These are phyloP conservation scores for Catocala fraxini DNA, from an alignment of 2,888 invertebrate species.

Conservation along the genomic window DNA sequence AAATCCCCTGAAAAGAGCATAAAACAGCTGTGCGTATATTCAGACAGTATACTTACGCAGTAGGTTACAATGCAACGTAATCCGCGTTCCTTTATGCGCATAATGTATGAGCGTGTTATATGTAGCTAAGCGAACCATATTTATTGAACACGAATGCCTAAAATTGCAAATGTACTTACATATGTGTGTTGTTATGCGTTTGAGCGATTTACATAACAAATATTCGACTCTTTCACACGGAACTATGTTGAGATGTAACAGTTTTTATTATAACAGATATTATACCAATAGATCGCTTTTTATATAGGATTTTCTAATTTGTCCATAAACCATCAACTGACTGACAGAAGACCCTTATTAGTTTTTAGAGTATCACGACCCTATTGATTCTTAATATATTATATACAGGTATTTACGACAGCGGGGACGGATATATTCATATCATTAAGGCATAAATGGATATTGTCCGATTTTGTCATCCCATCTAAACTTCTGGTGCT, in stretches of 20 bases:
- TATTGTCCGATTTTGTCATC: background rate
- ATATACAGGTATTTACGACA: no score
- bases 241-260: background rate
- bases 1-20: no score
- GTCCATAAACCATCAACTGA: no score
- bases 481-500: background rate
- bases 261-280: no score
- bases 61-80: background rate
- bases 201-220: conserved; percentile 30
- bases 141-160: conserved; percentile 17
- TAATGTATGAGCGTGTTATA: conserved; percentile 21
- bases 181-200: conserved; percentile 10
- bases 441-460: no score
- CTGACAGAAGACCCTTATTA: no score
- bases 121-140: conserved; percentile 8
- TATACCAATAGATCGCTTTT: no score
- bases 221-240: conserved; percentile 5
- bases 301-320: no score
- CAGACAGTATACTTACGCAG: background rate
- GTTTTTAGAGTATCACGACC: no score
- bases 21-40: no score
- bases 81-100: conserved; percentile 16
- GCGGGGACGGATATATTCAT: no score
- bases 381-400: no score
- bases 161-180: conserved; percentile 11